Evolutionary conservation across 1,140 invertebrate genomes (phyloP).

Genomic region (Eueides isabella): DNA sequence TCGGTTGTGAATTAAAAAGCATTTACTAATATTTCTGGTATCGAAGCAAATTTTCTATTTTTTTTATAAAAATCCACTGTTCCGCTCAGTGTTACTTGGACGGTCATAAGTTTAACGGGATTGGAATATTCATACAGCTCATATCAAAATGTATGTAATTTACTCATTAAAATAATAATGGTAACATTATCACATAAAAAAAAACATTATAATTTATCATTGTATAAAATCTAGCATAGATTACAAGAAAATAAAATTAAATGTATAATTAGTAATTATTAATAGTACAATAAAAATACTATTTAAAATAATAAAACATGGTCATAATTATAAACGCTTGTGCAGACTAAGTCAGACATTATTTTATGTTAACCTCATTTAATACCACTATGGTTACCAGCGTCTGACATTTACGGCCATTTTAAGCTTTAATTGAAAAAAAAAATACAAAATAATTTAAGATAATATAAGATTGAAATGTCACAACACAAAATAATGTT

Average conservation of each 20-base stretch:
- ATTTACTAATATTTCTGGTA: too few relatives aligned
- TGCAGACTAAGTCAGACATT: constrained; percentile 6
- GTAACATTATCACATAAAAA: constrained; percentile 10
- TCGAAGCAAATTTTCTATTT: too few relatives aligned
- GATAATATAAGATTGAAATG: constrained; percentile 30
- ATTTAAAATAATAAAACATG: constrained; percentile 14
- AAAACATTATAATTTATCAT: constrained; percentile 6
- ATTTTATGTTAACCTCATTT: background rate
- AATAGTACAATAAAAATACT: constrained; percentile 5
- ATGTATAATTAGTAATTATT: background rate
- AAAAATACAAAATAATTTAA: constrained; percentile 41
- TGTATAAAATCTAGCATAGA: constrained; percentile 1
- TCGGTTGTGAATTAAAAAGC: constrained; percentile 5
- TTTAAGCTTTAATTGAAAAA: constrained; percentile 62
- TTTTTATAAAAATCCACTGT: background rate
- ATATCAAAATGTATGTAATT: constrained; percentile 14
- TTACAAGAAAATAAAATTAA: background rate
- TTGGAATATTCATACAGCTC: constrained; percentile 7
- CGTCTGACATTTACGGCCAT: constrained; percentile 41
- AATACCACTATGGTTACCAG: constrained; percentile 1
- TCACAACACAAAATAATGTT: constrained; percentile 30
- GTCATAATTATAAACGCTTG: constrained; percentile 21
- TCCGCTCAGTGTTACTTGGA: background rate
- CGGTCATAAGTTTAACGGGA: background rate
- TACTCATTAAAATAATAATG: background rate